These are phyloP conservation scores for Microcaecilia unicolor DNA, from an alignment of 2,797 vertebrate species.

Conservation along the genomic window DNA sequence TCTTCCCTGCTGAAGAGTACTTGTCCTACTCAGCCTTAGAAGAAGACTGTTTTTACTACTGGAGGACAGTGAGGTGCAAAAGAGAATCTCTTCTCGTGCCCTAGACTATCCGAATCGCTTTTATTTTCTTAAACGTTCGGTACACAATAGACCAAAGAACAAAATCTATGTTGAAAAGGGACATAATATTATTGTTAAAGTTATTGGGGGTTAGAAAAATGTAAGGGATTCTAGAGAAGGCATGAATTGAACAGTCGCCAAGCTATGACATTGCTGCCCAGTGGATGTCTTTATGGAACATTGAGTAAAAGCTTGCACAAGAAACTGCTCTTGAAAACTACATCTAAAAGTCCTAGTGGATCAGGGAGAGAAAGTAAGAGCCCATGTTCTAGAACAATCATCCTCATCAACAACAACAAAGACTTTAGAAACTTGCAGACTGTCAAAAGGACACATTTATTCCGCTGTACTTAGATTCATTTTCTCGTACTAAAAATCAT, in stretches of 20 bases:
- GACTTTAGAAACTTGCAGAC: slow-evolving; percentile 12
- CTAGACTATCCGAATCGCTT: slow-evolving; percentile 80
- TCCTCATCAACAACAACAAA: too few species aligned
- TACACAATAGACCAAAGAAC: slow-evolving; percentile 98
- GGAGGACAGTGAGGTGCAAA: slow-evolving; percentile 44
- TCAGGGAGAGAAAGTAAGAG: slow-evolving; percentile 23
- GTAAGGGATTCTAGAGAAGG: slow-evolving; percentile 19
- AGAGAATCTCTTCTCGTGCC: slow-evolving; percentile 60
- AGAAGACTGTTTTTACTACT: slow-evolving; percentile 42
- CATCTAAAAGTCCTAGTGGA: slow-evolving; percentile 23
- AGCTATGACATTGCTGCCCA: slow-evolving; percentile 25
- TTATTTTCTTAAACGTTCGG: slow-evolving; percentile 76
- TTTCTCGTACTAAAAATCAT: slow-evolving; percentile 73
- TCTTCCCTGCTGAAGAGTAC: slow-evolving; percentile 49
- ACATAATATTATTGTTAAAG: slow-evolving; percentile 43
- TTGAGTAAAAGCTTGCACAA: slow-evolving; percentile 27
- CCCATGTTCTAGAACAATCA: slow-evolving; percentile 21
- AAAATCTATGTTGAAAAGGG: slow-evolving; percentile 69
- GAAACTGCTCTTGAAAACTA: slow-evolving; percentile 32
- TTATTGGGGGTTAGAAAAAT: slow-evolving; percentile 25
- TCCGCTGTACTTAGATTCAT: slow-evolving; percentile 65
- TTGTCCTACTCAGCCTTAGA: slow-evolving; percentile 52
- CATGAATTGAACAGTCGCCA: slow-evolving; percentile 36
- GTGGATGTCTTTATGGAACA: slow-evolving; percentile 26
- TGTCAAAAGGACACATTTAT: slow-evolving; percentile 51